phyloP scores from a whole-genome alignment of 2,888 invertebrate species.

The Linnaemya vulpina region DNA sequence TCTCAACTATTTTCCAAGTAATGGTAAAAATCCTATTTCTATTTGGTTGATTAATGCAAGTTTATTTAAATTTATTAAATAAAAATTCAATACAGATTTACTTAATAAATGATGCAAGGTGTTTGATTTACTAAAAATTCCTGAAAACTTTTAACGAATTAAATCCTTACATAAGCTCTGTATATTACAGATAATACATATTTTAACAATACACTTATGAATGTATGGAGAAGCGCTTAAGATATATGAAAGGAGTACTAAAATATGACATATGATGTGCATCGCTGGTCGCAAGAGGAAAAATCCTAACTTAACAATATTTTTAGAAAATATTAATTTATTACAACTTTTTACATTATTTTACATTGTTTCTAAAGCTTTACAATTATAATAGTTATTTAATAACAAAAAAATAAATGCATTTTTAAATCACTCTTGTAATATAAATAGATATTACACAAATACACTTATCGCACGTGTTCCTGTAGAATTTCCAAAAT shows the following conservation, averaged over 20 bases:
- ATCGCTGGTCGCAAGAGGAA: too few relatives aligned
- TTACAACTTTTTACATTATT: conserved; percentile 15
- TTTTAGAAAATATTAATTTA: conserved; percentile 4
- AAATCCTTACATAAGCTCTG: too few relatives aligned
- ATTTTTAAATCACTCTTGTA: conserved; percentile 27
- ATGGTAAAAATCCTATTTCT: neutral
- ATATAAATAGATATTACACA: neutral
- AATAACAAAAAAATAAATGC: conserved; percentile 54
- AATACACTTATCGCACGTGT: too few relatives aligned
- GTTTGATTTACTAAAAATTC: neutral
- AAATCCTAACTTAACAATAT: neutral
- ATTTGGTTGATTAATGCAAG: neutral
- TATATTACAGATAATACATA: too few relatives aligned
- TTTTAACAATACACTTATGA: too few relatives aligned
- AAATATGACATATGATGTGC: too few relatives aligned
- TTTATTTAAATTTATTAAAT: neutral
- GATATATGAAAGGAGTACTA: too few relatives aligned
- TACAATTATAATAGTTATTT: conserved; percentile 22
- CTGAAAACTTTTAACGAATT: neutral
- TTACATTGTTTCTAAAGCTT: conserved; percentile 4
- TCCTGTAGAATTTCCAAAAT: too few relatives aligned
- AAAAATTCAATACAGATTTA: neutral
- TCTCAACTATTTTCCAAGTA: neutral
- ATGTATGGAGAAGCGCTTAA: too few relatives aligned
- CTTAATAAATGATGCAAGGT: neutral